Evolutionary conservation across 1,140 invertebrate genomes (phyloP).

Genomic region (Zaprionus nigranus): DNA sequence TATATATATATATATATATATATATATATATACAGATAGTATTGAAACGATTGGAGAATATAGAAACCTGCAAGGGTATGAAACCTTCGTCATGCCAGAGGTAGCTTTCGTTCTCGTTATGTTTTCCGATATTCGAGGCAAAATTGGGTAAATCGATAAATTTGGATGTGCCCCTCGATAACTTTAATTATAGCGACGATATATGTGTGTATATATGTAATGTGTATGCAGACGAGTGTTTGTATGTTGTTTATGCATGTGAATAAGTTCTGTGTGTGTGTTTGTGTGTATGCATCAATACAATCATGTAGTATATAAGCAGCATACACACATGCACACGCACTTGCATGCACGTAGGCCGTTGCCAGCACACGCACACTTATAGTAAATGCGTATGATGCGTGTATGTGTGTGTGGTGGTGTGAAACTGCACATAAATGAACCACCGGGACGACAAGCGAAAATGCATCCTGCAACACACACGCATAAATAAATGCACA

Average conservation of each 20-base stretch:
- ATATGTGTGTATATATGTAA: background rate
- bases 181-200: background rate
- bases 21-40: no score
- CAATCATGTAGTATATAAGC: background rate
- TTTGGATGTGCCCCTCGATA: background rate
- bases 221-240: background rate
- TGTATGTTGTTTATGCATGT: no score
- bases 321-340: conserved; percentile 1
- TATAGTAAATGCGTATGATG: background rate
- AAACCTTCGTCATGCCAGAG: no score
- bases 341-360: background rate
- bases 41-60: no score
- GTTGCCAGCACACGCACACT: background rate
- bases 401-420: conserved; percentile 4
- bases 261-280: background rate
- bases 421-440: conserved; percentile 45
- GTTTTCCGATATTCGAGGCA: background rate
- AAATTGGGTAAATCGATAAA: background rate
- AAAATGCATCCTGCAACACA: conserved; percentile 61
- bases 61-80: no score
- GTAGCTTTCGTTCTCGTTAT: no score
- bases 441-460: conserved; percentile 57
- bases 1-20: no score
- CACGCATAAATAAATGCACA: background rate
- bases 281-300: background rate